Conservation (phyloP, 1,140 invertebrate genomes). For the Oppia nitens region DNA sequence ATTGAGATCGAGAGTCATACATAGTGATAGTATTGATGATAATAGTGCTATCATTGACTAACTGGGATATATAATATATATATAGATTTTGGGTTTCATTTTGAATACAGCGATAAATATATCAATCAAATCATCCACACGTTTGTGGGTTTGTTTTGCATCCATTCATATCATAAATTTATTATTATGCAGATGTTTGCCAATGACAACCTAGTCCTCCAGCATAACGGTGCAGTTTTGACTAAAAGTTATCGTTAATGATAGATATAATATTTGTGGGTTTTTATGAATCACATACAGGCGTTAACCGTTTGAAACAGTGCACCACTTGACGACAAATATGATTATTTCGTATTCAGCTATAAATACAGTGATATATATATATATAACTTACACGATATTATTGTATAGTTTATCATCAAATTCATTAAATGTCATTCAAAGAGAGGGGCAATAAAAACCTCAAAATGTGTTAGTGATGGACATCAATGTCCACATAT, state of each 20-base stretch:
- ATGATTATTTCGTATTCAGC: background rate
- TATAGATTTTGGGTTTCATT: background rate
- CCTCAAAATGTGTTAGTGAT: background rate
- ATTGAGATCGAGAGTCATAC: no score
- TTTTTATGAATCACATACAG: background rate
- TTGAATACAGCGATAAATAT: background rate
- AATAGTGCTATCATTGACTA: no score
- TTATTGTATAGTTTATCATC: no score
- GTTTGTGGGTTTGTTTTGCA: background rate
- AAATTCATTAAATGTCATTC: no score
- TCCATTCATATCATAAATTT: background rate
- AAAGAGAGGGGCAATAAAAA: no score
- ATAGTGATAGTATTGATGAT: background rate
- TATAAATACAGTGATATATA: no score
- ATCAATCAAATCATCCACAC: background rate
- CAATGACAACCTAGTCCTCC: background rate
- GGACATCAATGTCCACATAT: background rate
- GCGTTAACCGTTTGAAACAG: background rate
- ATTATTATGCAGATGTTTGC: background rate
- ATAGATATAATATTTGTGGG: background rate
- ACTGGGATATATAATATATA: background rate
- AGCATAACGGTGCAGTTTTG: no score
- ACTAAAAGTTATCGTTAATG: no score
- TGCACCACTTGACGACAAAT: background rate
- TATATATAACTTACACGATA: no score